phyloP scores from a whole-genome alignment of 1,140 invertebrate genomes.

The Meloidogyne floridensis region DNA sequence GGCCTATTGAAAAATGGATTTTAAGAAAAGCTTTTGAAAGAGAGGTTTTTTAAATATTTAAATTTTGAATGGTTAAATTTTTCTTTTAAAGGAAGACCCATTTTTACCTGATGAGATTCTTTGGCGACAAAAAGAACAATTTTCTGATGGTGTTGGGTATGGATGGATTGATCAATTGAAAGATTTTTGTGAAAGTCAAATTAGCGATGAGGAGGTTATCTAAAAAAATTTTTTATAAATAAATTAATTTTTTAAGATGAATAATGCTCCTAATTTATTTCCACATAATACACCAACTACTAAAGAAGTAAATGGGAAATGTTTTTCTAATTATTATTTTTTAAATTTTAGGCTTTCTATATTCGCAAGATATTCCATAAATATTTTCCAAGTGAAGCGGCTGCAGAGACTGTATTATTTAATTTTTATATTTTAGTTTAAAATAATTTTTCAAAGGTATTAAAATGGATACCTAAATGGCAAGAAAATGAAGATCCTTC shows the following conservation, averaged over 20 bases:
- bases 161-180: slow-evolving; percentile 64
- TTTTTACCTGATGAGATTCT: slow-evolving; percentile 62
- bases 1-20: slow-evolving; percentile 58
- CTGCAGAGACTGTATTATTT: slow-evolving; percentile 57
- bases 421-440: background rate
- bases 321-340: background rate
- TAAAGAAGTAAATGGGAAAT: slow-evolving; percentile 40
- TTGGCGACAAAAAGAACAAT: slow-evolving; percentile 65
- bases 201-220: slow-evolving; percentile 59
- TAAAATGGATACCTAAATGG: slow-evolving; percentile 65
- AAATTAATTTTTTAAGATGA: slow-evolving; percentile 43
- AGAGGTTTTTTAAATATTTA: slow-evolving; percentile 37
- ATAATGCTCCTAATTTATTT: slow-evolving; percentile 50
- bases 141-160: slow-evolving; percentile 66
- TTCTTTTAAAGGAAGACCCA: slow-evolving; percentile 54
- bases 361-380: slow-evolving; percentile 59
- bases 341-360: slow-evolving; percentile 53
- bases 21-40: slow-evolving; percentile 62
- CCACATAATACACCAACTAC: slow-evolving; percentile 61
- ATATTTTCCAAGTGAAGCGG: slow-evolving; percentile 57
- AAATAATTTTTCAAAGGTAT: background rate
- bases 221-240: slow-evolving; percentile 18
- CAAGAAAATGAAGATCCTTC: slow-evolving; percentile 62
- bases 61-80: slow-evolving; percentile 28
- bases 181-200: slow-evolving; percentile 46